Conservation (phyloP, 2,888 invertebrate genomes). For the Alitta virens region DNA sequence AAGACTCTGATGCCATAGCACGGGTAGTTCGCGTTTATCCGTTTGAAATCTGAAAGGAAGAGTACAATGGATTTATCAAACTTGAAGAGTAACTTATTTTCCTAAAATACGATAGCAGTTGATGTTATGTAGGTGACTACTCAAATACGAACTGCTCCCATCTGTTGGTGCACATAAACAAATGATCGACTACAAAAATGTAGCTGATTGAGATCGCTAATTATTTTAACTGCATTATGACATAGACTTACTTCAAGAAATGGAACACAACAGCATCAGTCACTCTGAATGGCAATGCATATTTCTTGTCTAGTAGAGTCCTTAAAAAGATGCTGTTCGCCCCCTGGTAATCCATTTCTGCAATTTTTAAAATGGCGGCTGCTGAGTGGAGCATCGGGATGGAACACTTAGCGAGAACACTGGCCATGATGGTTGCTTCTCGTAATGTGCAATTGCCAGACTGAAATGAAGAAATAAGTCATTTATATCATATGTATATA, state of each 20-base stretch:
- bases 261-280: conserved; percentile 93
- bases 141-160: too few species aligned
- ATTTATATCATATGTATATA: too few species aligned
- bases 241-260: conserved; percentile 73
- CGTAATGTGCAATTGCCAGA: conserved; percentile 90
- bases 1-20: conserved; percentile 95
- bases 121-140: too few species aligned
- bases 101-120: too few species aligned
- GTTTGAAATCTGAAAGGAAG: conserved; percentile 83
- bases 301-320: conserved; percentile 94
- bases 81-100: too few species aligned
- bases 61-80: too few species aligned
- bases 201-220: too few species aligned
- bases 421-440: conserved; percentile 93
- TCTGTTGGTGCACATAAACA: too few species aligned
- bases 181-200: too few species aligned
- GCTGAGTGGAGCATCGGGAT: conserved; percentile 93
- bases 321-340: conserved; percentile 93
- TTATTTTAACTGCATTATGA: not conserved
- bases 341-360: conserved; percentile 86
- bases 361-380: conserved; percentile 90
- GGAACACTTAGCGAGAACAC: conserved; percentile 84
- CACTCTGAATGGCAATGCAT: conserved; percentile 92
- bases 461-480: too few species aligned
- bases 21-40: conserved; percentile 82